Base-by-base conservation (phyloP, 2,888 invertebrate genomes). In the Caenorhabditis zanzibari region DNA sequence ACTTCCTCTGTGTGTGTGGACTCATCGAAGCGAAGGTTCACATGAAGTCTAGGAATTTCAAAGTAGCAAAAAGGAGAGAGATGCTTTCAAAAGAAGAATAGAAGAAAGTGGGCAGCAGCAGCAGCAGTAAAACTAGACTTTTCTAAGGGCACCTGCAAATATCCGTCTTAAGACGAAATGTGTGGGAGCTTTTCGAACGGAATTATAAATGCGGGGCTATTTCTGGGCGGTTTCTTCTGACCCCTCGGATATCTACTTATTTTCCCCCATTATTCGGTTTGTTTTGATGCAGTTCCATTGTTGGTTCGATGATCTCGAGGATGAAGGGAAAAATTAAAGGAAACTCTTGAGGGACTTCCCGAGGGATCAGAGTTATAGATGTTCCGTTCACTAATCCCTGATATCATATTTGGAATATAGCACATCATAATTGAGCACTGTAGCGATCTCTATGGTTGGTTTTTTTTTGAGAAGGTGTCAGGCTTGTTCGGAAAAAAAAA, bases 1-100 rank as follows among this genome's bases (percentile, higher is more conserved):
- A 52, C 79, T 79, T 64, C 61, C 26, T 61, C 22, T 54, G 54
- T 44, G 44, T 54, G 71, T 71, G 56, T 22, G 56, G 54, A 59
- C 66, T 61, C 69, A 68, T 61, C 16, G 59, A 68, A 61, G 69
- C 52, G 58, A 54, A 63, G 63, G 69, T 71, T 79, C 79, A 35
- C 79, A 58, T 28, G 56, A 47, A 38, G 79, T 79, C 79, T 79
- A 64, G 54, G 79, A 79, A 79, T 64, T 79, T 22, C 16, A 79
- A 71, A 79, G 63, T 56, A 79, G 71, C 6, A 47, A 22, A 32
- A 44, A 64, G 44, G 14, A 26, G 35, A 54, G 41, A 54, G 72
- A 35, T 19, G 28, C 22, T 47, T 38, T 19, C 26, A 56, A 72
- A 72, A 59, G 22, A n/a, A n/a, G n/a, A n/a, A n/a, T n/a, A n/a